These are phyloP conservation scores for Chrysomallon squamiferum DNA, from an alignment of 1,140 invertebrate species.

Conservation along the genomic window DNA sequence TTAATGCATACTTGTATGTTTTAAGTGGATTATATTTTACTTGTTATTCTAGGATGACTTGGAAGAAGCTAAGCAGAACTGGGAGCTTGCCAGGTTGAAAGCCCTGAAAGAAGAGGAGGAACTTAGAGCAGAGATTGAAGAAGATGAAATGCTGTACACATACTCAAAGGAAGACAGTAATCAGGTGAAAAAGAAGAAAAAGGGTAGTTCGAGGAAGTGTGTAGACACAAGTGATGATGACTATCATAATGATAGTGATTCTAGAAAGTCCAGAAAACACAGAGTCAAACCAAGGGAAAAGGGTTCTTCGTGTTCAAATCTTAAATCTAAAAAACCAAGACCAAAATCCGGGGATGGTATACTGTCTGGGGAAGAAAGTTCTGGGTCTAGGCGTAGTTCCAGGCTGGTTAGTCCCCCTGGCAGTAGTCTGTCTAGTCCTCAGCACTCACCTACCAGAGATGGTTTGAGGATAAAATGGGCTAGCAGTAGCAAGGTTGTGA, in stretches of 20 bases:
- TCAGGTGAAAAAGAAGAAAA: slow-evolving; percentile 53
- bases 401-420: no score
- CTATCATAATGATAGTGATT: neutral
- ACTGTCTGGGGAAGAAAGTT: neutral
- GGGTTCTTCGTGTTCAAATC: neutral
- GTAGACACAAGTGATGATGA: neutral
- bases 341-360: neutral
- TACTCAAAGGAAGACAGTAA: slow-evolving; percentile 56
- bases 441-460: no score
- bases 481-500: no score
- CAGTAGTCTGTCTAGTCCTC: no score
- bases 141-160: slow-evolving; percentile 71
- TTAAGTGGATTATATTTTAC: no score
- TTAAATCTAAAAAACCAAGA: neutral
- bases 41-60: slow-evolving; percentile 69
- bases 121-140: slow-evolving; percentile 68
- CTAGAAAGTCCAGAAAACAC: neutral
- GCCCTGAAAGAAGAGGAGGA: slow-evolving; percentile 67
- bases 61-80: slow-evolving; percentile 79
- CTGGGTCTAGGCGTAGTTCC: neutral
- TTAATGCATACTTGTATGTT: no score
- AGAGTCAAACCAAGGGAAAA: neutral
- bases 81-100: slow-evolving; percentile 86
- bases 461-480: no score
- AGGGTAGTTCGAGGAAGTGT: neutral